Evolutionary conservation across 2,888 invertebrate genomes (phyloP).

Genomic region (Torymus tubicola): DNA sequence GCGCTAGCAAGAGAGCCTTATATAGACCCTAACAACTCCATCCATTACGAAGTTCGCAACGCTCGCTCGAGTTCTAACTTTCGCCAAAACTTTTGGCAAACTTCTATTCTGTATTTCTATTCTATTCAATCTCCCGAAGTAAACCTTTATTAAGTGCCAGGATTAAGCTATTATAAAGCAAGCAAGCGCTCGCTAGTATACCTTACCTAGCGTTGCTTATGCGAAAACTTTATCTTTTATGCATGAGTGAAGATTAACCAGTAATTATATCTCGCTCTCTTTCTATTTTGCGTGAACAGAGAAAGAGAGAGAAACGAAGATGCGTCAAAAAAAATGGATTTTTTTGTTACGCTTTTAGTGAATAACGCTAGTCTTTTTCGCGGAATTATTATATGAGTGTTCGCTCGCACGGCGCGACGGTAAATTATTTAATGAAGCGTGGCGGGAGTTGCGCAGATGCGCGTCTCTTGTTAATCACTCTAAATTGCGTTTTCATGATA

Average conservation of each 20-base stretch:
- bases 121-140: constrained; percentile 56
- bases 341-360: too few relatives aligned
- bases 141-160: constrained; percentile 56
- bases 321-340: background rate
- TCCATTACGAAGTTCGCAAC: constrained; percentile 56
- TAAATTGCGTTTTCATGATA: too few relatives aligned
- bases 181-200: background rate
- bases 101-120: constrained; percentile 59
- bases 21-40: constrained; percentile 51
- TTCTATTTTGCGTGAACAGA: background rate
- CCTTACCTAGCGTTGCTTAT: background rate
- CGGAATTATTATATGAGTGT: too few relatives aligned
- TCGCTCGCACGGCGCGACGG: too few relatives aligned
- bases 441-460: too few relatives aligned
- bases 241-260: constrained; percentile 38
- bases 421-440: too few relatives aligned
- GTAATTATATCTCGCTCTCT: constrained; percentile 35
- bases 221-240: constrained; percentile 46
- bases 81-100: constrained; percentile 47
- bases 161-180: constrained; percentile 55
- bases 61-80: constrained; percentile 45
- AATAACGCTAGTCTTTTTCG: too few relatives aligned
- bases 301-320: too few relatives aligned
- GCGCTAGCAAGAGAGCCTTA: background rate
- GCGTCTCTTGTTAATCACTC: too few relatives aligned